Conservation (phyloP, 2,113 vertebrate species). For the Zootoca vivipara region DNA sequence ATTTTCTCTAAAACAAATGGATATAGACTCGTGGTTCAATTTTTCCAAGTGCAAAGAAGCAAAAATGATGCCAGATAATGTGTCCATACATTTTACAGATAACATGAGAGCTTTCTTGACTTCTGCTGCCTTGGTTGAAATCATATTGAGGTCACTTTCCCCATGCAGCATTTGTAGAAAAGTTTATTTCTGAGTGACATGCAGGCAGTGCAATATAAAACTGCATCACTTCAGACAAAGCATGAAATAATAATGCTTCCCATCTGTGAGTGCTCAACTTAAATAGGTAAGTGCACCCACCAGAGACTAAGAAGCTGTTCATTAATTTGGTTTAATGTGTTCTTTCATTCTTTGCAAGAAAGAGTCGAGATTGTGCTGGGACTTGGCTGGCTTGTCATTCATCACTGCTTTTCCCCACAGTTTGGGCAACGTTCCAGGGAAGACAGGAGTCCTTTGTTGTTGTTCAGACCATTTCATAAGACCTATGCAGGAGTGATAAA, state of each 20-base stretch:
- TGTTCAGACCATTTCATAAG: not conserved
- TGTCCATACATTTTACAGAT: not conserved
- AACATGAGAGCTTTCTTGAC: not conserved
- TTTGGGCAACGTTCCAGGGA: not conserved
- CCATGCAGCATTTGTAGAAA: accelerated
- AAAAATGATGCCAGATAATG: not conserved
- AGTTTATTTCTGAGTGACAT: not conserved
- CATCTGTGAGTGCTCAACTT: not conserved
- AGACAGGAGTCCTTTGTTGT: not conserved
- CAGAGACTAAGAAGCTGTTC: not conserved
- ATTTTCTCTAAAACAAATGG: not conserved
- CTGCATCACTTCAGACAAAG: not conserved
- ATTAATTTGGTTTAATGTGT: slow-evolving; percentile 14
- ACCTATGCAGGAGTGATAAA: not conserved
- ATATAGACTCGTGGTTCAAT: not conserved
- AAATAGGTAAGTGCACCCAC: not conserved
- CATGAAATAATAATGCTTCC: slow-evolving; percentile 7
- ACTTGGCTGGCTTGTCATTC: not conserved
- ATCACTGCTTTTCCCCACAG: not conserved
- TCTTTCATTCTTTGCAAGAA: slow-evolving; percentile 8
- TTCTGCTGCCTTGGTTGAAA: not conserved
- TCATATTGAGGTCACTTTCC: not conserved
- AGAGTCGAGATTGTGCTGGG: not conserved
- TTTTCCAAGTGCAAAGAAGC: not conserved
- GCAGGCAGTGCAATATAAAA: not conserved